Percentiles rank a stretch among this genome's conserved stretches.
These are phyloP conservation scores for Conops quadrifasciatus DNA, from an alignment of 2,888 invertebrate genomes.

Conservation along the genomic window DNA sequence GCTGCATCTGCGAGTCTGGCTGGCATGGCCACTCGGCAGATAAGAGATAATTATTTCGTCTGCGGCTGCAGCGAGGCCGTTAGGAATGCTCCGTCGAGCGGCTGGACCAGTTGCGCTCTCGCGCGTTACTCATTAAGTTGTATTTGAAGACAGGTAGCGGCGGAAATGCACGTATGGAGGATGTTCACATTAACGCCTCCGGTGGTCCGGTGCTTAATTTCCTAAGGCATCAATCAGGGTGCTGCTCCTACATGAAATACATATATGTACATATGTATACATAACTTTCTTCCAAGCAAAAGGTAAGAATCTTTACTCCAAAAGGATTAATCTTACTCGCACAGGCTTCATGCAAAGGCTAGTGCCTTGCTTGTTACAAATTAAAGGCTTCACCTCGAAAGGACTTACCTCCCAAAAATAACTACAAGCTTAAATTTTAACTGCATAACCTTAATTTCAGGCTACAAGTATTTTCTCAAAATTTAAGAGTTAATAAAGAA, in stretches of 20 bases:
- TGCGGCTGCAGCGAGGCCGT: constrained; percentile 30
- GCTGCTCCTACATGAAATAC: too few relatives aligned
- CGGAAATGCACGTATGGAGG: constrained; percentile 29
- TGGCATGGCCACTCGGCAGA: neutral
- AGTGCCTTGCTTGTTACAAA: too few relatives aligned
- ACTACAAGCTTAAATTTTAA: too few relatives aligned
- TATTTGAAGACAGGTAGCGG: constrained; percentile 43
- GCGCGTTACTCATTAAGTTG: neutral
- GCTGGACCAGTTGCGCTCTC: constrained; percentile 5
- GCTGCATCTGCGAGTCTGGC: constrained; percentile 15
- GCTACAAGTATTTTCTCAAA: neutral
- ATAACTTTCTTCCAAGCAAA: neutral
- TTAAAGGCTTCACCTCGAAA: too few relatives aligned
- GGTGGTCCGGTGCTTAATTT: constrained; percentile 43
- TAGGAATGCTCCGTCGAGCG: neutral
- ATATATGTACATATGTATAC: too few relatives aligned
- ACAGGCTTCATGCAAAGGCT: neutral
- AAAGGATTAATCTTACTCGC: neutral
- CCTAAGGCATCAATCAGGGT: neutral
- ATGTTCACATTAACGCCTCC: constrained; percentile 43
- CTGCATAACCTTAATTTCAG: too few relatives aligned
- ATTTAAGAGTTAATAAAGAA: constrained; percentile 42
- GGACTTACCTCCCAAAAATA: too few relatives aligned
- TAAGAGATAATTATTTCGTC: constrained; percentile 49
- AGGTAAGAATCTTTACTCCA: neutral